These are phyloP conservation scores for Lasioglossum vierecki DNA, from an alignment of 2,888 invertebrate genomes.

Conservation along the genomic window DNA sequence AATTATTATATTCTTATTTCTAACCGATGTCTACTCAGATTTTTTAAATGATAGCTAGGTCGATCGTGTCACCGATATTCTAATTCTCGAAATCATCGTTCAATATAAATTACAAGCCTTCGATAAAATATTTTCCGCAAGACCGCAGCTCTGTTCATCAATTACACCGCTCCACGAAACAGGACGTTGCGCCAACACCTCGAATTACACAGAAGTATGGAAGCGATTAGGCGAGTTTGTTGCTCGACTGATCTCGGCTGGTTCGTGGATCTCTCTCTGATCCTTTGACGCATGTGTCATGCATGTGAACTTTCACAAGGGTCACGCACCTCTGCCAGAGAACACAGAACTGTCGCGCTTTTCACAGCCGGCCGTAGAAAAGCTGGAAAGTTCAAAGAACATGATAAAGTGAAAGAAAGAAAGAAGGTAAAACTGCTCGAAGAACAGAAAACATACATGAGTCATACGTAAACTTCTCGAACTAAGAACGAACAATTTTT, in stretches of 20 bases:
- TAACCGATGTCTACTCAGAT: neutral
- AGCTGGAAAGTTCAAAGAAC: neutral
- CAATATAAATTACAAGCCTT: constrained; percentile 45
- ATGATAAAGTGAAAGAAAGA: neutral
- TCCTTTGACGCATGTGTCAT: constrained; percentile 23
- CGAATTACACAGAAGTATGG: constrained; percentile 26
- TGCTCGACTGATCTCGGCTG: constrained; percentile 30
- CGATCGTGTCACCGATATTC: constrained; percentile 11
- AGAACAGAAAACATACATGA: neutral
- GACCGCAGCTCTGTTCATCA: constrained; percentile 36
- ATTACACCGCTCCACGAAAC: constrained; percentile 26
- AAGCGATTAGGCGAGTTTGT: constrained; percentile 35
- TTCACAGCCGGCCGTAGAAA: neutral
- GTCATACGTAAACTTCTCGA: neutral
- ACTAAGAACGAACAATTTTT: neutral
- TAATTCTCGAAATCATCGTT: constrained; percentile 22
- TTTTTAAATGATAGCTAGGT: neutral
- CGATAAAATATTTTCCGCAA: constrained; percentile 41
- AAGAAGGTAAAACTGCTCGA: neutral
- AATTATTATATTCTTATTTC: no score
- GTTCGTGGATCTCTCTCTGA: constrained; percentile 39
- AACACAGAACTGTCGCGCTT: constrained; percentile 6
- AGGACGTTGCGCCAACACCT: constrained; percentile 23
- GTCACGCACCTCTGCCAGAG: constrained; percentile 17
- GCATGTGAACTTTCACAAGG: constrained; percentile 18